Evolutionary conservation across 2,797 vertebrate genomes (phyloP).

Genomic region (Pteropus rufus): DNA sequence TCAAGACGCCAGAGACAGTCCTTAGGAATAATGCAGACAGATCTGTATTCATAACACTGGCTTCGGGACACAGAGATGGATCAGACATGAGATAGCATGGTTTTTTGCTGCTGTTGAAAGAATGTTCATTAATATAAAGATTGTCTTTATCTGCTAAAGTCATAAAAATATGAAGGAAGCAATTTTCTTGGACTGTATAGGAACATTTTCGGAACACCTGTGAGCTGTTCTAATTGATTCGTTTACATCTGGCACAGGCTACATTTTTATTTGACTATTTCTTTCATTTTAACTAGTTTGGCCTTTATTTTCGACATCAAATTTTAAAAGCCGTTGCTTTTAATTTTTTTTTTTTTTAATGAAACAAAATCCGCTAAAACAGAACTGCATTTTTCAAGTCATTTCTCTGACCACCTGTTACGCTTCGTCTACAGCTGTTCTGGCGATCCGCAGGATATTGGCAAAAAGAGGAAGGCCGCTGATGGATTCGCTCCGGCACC

Average conservation of each 20-base stretch:
- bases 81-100: not conserved
- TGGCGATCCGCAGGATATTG: not conserved
- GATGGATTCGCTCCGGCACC: too few relatives aligned
- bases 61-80: not conserved
- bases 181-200: conserved; percentile 50
- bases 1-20: not conserved
- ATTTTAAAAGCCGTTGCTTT: not conserved
- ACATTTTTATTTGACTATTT: conserved; percentile 53
- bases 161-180: conserved; percentile 29
- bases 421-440: not conserved
- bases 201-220: conserved; percentile 57
- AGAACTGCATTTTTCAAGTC: not conserved
- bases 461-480: not conserved
- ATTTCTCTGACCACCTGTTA: not conserved
- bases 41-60: not conserved
- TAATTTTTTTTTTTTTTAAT: conserved; percentile 42
- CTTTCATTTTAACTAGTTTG: conserved; percentile 42
- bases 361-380: not conserved
- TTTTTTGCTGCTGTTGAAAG: not conserved
- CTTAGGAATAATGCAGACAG: not conserved
- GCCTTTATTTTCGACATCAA: conserved; percentile 10
- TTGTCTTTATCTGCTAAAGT: not conserved
- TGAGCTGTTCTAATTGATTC: conserved; percentile 55
- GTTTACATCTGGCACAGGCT: conserved; percentile 41
- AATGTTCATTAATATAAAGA: not conserved